phyloP scores from a whole-genome alignment of 2,888 invertebrate species.

The Hemistola chrysoprasaria region DNA sequence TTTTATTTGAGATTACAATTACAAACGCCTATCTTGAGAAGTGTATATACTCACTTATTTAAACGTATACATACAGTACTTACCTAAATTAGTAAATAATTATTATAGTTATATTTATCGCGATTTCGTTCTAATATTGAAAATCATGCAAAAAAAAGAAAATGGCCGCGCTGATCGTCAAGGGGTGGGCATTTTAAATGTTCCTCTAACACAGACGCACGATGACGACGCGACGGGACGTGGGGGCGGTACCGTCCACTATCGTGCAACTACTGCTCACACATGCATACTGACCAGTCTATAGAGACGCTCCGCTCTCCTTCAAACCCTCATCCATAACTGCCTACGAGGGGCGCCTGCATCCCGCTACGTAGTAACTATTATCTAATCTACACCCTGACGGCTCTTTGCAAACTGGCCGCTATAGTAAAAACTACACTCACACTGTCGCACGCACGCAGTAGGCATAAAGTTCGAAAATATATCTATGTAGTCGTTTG shows the following conservation, averaged over 20 bases:
- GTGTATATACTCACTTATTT: too few relatives aligned
- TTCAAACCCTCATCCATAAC: not conserved
- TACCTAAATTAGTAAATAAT: too few relatives aligned
- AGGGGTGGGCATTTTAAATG: conserved; percentile 78
- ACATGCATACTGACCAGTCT: conserved; percentile 42
- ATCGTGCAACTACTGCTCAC: conserved; percentile 68
- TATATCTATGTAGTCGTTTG: conserved; percentile 61
- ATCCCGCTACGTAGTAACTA: too few relatives aligned
- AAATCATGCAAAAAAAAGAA: conserved; percentile 53
- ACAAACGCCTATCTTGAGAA: too few relatives aligned
- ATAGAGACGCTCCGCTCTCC: conserved; percentile 40
- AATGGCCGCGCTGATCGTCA: conserved; percentile 76
- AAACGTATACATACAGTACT: too few relatives aligned
- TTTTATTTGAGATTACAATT: too few relatives aligned
- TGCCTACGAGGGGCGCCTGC: too few relatives aligned
- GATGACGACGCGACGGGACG: conserved; percentile 59
- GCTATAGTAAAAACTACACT: conserved; percentile 59
- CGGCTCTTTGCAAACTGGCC: conserved; percentile 47
- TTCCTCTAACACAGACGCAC: conserved; percentile 77
- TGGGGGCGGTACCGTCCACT: conserved; percentile 66
- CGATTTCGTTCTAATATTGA: conserved; percentile 33
- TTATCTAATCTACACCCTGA: conserved; percentile 28
- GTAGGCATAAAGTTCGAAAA: conserved; percentile 79
- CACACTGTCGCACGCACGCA: conserved; percentile 49
- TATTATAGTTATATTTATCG: too few relatives aligned